A percentile compares a stretch with the other conserved stretches of the same genome.
Conservation (phyloP, 2,888 invertebrate species). For the Parnassius apollo region DNA sequence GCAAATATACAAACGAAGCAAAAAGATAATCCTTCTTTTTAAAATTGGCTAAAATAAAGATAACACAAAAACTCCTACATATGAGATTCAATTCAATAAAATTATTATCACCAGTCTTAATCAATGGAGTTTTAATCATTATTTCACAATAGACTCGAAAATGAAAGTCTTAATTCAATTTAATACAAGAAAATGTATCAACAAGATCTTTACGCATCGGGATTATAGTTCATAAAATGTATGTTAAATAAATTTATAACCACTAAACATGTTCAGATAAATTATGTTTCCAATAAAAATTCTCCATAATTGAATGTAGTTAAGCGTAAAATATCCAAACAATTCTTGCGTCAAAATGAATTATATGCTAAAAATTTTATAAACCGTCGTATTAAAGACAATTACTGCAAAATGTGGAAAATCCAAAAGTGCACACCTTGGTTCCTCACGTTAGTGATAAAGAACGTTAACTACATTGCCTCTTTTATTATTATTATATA, state of each 20-base stretch:
- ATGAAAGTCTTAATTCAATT: constrained; percentile 20
- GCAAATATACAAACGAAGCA: no score
- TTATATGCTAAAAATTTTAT: no score
- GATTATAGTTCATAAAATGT: constrained; percentile 23
- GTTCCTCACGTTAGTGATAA: no score
- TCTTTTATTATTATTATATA: no score
- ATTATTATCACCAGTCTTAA: constrained; percentile 8
- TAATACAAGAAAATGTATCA: constrained; percentile 3
- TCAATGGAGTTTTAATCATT: background rate
- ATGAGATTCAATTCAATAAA: constrained; percentile 8
- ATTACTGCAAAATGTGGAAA: no score
- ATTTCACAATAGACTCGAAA: constrained; percentile 7
- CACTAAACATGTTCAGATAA: constrained; percentile 6
- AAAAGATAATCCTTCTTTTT: no score
- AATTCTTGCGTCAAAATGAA: no score
- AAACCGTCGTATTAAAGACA: no score
- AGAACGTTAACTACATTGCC: no score
- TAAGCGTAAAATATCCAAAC: no score
- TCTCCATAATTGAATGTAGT: background rate
- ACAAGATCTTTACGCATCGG: constrained; percentile 7
- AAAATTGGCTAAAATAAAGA: no score
- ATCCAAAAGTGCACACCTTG: no score
- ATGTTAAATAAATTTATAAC: constrained; percentile 12
- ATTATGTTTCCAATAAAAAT: constrained; percentile 22
- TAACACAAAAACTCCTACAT: background rate